Conservation (phyloP, 2,113 vertebrate genomes). For the Corythoichthys intestinalis region DNA sequence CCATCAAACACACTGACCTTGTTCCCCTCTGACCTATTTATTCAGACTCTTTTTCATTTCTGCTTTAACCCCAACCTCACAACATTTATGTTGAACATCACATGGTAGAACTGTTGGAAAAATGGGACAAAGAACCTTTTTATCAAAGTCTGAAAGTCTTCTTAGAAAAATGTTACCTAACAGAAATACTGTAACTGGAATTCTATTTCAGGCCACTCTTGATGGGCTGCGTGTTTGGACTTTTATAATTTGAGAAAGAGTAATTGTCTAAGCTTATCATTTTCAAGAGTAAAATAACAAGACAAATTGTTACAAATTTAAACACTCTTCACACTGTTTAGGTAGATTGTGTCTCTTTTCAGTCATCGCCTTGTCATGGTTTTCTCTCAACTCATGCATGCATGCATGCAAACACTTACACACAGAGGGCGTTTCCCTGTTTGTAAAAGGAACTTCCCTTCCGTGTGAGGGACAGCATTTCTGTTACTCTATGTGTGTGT, state of each 20-base stretch:
- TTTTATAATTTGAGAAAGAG: neutral
- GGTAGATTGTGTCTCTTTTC: conserved; percentile 5
- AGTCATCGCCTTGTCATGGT: conserved; percentile 15
- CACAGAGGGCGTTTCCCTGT: conserved; percentile 53
- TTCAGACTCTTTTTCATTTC: neutral
- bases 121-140: conserved; percentile 7
- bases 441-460: conserved; percentile 63
- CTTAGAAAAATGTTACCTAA: neutral
- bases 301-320: neutral
- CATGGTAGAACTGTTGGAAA: conserved; percentile 12
- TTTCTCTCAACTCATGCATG: conserved; percentile 1
- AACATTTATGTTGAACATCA: conserved; percentile 23
- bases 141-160: neutral
- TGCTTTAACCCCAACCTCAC: neutral
- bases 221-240: neutral
- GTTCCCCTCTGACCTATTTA: neutral
- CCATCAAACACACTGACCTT: neutral
- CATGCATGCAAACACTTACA: conserved; percentile 12
- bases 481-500: conserved; percentile 15
- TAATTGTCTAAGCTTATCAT: too few species aligned
- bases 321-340: neutral
- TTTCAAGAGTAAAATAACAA: neutral
- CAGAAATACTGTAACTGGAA: neutral
- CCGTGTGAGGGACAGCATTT: conserved; percentile 29
- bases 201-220: neutral